Evolutionary conservation across 2,797 vertebrate species (phyloP).

Genomic region (Pantherophis alleghaniensis): DNA sequence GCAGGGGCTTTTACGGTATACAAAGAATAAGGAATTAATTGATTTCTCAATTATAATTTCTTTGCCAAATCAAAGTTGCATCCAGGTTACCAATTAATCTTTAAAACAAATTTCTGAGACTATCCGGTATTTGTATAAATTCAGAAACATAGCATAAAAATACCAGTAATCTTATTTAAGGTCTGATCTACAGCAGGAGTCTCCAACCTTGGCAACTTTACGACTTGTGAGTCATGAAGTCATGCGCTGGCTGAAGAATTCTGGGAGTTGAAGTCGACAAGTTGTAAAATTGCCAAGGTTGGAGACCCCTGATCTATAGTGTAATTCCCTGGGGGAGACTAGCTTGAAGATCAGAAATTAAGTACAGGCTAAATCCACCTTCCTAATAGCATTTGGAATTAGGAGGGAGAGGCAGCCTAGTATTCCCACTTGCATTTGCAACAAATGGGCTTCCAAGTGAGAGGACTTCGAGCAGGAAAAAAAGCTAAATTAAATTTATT

Average conservation of each 20-base stretch:
- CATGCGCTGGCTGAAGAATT: no score
- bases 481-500: background rate
- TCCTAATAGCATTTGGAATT: background rate
- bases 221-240: no score
- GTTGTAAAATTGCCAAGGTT: no score
- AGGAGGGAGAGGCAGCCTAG: background rate
- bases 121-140: background rate
- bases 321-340: background rate
- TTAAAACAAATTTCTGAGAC: background rate
- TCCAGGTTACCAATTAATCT: background rate
- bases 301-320: background rate
- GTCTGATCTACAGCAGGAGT: no score
- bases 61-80: background rate
- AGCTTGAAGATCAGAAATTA: background rate
- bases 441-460: background rate
- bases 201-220: no score
- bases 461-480: background rate
- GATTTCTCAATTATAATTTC: background rate
- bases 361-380: background rate
- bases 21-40: background rate
- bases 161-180: background rate
- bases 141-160: background rate
- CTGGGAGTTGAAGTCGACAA: no score
- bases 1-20: background rate
- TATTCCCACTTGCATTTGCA: background rate